Evolutionary conservation across 2,113 vertebrate species (phyloP).

Genomic region (Propithecus coquereli): DNA sequence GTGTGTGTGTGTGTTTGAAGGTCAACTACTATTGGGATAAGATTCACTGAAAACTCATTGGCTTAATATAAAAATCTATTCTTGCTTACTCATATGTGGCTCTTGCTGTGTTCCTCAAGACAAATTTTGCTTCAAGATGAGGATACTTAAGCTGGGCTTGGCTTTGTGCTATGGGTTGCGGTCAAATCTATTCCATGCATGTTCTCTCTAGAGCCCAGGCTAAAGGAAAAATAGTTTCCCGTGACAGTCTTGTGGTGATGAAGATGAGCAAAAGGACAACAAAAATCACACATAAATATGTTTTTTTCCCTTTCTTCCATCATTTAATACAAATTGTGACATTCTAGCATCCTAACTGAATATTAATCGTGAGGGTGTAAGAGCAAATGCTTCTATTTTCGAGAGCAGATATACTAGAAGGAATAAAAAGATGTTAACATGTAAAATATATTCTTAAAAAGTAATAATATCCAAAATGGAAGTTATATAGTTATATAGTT

Average conservation of each 20-base stretch:
- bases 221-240: background rate
- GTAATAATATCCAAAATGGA: background rate
- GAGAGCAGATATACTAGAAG: background rate
- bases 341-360: background rate
- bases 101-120: background rate
- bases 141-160: background rate
- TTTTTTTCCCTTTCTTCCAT: background rate
- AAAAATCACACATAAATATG: background rate
- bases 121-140: background rate
- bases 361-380: background rate
- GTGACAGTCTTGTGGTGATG: background rate
- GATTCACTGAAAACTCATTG: background rate
- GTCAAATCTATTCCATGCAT: background rate
- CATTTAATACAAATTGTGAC: background rate
- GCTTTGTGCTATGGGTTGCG: rapidly evolving
- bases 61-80: background rate
- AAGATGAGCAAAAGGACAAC: background rate
- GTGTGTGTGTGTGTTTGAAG: background rate
- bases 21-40: background rate
- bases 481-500: background rate
- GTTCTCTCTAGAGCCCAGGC: background rate
- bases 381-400: conserved; percentile 33
- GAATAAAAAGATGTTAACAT: background rate
- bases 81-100: background rate
- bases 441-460: conserved; percentile 26